Base-by-base conservation (phyloP, 2,113 vertebrate species). In the Lamprotornis superbus region DNA sequence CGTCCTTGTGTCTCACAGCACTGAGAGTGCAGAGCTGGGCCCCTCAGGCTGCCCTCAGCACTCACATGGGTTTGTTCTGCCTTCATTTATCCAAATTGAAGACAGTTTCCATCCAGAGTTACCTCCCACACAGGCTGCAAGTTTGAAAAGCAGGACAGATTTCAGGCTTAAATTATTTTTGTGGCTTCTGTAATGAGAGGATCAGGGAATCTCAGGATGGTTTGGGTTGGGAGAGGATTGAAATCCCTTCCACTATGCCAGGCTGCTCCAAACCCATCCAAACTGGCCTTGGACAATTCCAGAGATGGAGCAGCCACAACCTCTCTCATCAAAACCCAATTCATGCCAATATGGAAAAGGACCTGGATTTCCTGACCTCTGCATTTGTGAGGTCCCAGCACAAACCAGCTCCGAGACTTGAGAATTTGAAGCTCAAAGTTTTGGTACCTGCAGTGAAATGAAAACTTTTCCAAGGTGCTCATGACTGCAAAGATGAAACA, bases 1-100 rank as follows among this genome's bases (percentile, higher is more conserved):
- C 6, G 1, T 65, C 61, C 76, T 44, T 2, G 42, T 19, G 37
- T 19, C 9, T 2, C 75, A 0, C 39, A 7, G 61, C 61, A 1
- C 44, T 1, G 22, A 19, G 23, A 8, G 63, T 7, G 0, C 77
- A 5, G 7, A 57, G 65, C 52, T 1, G 0, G 6, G 28, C 9
- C 30, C 52, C 56, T 60, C 74, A 3, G 0, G 52, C 75, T 52
- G 53, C 71, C 67, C 82, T 47, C 15, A 2, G n/a, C 49, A 2
- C 75, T 18, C 55, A 8, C 0, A 60, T 0, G 4, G 33, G 15
- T 46, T 77, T 24, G 19, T 57, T 40, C 64, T 47, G 35, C 44
- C 0, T 24, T 31, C 0, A 22, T 70, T 78, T 27, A 33, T 8
- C 50, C 85, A 49, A 50, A 52, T 10, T 17, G 1, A 2, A 69